phyloP scores from a whole-genome alignment of 1,140 invertebrate genomes.

The Drosophila truncata region DNA sequence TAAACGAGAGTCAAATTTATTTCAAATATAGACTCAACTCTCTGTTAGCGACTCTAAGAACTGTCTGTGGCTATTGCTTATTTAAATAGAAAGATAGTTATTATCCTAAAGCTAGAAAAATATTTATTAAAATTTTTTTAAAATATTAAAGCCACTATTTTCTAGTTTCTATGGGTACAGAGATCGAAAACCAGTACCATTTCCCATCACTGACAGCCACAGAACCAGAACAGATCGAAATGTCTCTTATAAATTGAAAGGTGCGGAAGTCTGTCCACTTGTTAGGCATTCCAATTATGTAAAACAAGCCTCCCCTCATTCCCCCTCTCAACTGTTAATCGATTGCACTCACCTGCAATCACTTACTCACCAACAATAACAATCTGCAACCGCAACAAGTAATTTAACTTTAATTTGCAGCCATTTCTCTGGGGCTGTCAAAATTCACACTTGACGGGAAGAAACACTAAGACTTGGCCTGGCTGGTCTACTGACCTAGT shows the following conservation, averaged over 20 bases:
- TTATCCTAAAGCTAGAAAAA: background rate
- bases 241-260: conserved; percentile 15
- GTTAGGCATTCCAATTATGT: conserved; percentile 63
- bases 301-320: conserved; percentile 13
- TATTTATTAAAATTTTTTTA: no score
- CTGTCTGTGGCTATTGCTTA: background rate
- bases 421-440: conserved; percentile 41
- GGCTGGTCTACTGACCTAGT: conserved; percentile 69
- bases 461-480: conserved; percentile 24
- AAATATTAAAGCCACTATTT: background rate
- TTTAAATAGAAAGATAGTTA: background rate
- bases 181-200: background rate
- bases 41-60: background rate
- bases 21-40: background rate
- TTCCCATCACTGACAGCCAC: conserved; percentile 8
- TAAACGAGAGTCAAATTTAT: background rate
- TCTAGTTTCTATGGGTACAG: background rate
- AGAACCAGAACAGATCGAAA: conserved; percentile 27
- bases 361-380: background rate
- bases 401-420: conserved; percentile 11
- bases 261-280: conserved; percentile 63
- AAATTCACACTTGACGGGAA: conserved; percentile 18
- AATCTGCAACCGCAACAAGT: conserved; percentile 24
- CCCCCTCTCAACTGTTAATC: conserved; percentile 7
- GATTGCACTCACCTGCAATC: conserved; percentile 2